Conservation (phyloP, 2,888 invertebrate species). For the Ariolimax columbianus region DNA sequence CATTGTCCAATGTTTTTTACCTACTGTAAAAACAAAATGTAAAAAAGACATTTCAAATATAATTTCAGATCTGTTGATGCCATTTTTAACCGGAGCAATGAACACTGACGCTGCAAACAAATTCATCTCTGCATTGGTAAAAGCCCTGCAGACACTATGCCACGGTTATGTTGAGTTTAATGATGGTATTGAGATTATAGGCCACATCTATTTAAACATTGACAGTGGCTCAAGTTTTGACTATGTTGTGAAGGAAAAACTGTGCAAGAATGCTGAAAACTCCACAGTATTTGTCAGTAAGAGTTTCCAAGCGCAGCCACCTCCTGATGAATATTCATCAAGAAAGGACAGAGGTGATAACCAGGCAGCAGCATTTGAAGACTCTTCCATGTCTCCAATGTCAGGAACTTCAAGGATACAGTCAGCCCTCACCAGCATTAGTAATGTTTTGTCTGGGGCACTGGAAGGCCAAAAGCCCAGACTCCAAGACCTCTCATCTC, state of each 20-base stretch:
- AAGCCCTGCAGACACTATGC: conserved; percentile 55
- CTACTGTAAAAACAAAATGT: no score
- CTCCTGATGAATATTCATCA: conserved; percentile 46
- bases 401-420: conserved; percentile 48
- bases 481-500: conserved; percentile 27
- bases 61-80: conserved; percentile 9
- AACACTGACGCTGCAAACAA: conserved; percentile 55
- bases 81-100: conserved; percentile 23
- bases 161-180: conserved; percentile 57
- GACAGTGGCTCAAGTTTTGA: conserved; percentile 54
- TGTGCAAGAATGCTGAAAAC: conserved; percentile 56
- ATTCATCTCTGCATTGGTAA: conserved; percentile 55
- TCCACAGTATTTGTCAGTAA: conserved; percentile 56
- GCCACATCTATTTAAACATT: conserved; percentile 54
- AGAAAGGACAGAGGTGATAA: conserved; percentile 48
- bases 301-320: conserved; percentile 54
- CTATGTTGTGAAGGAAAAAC: conserved; percentile 55
- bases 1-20: no score
- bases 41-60: neutral
- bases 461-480: conserved; percentile 39
- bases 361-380: conserved; percentile 22
- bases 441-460: conserved; percentile 53
- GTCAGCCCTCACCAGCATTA: conserved; percentile 56
- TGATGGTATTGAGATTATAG: conserved; percentile 56
- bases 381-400: conserved; percentile 47